Conservation (phyloP, 2,797 vertebrate species). For the Esox lucius region DNA sequence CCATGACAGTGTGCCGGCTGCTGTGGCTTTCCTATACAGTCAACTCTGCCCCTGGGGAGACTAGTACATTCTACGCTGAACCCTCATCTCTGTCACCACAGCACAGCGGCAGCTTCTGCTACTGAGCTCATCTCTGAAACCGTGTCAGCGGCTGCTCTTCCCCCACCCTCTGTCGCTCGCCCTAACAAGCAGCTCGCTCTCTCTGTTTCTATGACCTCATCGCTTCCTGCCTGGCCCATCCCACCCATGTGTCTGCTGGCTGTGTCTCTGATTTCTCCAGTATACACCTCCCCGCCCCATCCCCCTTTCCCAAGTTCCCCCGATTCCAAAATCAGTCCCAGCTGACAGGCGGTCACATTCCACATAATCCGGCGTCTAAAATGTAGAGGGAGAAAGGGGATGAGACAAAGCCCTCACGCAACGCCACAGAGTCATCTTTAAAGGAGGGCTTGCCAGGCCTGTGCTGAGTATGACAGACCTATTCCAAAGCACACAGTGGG, state of each 20-base stretch:
- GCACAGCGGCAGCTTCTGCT: constrained; percentile 65
- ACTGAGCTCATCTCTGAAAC: constrained; percentile 78
- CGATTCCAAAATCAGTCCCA: background rate
- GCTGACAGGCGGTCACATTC: constrained; percentile 33
- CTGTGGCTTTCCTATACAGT: constrained; percentile 24
- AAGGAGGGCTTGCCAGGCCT: background rate
- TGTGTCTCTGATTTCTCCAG: constrained; percentile 29
- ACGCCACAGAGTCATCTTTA: background rate
- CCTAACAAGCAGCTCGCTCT: background rate
- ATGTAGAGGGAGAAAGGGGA: background rate
- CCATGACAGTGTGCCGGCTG: constrained; percentile 69
- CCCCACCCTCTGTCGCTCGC: constrained; percentile 11
- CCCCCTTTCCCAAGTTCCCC: constrained; percentile 15
- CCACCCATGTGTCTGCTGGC: constrained; percentile 46
- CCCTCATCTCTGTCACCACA: constrained; percentile 62
- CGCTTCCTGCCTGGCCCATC: constrained; percentile 64
- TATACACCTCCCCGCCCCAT: constrained; percentile 26
- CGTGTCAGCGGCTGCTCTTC: constrained; percentile 57
- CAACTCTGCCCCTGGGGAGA: constrained; percentile 28
- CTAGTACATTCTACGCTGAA: constrained; percentile 63
- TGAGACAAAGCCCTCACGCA: background rate
- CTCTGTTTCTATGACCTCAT: constrained; percentile 69
- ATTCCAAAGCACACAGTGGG: background rate
- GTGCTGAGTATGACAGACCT: background rate
- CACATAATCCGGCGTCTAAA: background rate